Evolutionary conservation across 2,113 vertebrate species (phyloP).

Genomic region (Chaetorhynchus papuensis): DNA sequence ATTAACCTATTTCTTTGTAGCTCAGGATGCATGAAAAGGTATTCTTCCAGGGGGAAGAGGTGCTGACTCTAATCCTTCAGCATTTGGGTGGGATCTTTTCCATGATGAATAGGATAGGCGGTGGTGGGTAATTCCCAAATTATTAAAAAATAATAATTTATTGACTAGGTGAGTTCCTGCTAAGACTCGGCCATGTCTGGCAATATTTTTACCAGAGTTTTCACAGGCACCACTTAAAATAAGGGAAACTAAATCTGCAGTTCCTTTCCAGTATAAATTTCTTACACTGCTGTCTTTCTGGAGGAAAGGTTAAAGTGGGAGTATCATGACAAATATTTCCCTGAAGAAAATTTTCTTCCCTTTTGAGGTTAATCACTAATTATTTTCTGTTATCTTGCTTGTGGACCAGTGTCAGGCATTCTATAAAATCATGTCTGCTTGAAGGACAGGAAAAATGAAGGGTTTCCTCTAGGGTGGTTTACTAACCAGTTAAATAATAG

Average conservation of each 20-base stretch:
- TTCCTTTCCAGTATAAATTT: neutral
- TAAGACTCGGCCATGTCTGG: neutral
- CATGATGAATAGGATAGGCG: neutral
- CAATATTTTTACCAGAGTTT: neutral
- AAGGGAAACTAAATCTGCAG: neutral
- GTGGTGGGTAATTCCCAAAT: neutral
- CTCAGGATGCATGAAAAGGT: neutral
- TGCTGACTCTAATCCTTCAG: neutral
- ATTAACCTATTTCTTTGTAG: neutral
- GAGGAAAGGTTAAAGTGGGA: neutral
- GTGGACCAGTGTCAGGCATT: neutral
- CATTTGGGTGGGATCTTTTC: neutral
- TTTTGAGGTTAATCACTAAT: neutral
- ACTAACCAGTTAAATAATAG: neutral
- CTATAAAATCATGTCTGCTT: neutral
- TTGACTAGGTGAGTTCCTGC: neutral
- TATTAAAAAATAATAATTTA: neutral
- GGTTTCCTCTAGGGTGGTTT: neutral
- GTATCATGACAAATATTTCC: neutral
- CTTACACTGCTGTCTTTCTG: neutral
- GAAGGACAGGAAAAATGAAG: neutral
- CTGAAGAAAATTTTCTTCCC: neutral
- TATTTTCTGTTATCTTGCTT: neutral
- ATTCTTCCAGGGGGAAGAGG: neutral
- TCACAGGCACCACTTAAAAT: neutral